Conservation (phyloP, 2,797 vertebrate species). For the Hypotaenidia okinawae region DNA sequence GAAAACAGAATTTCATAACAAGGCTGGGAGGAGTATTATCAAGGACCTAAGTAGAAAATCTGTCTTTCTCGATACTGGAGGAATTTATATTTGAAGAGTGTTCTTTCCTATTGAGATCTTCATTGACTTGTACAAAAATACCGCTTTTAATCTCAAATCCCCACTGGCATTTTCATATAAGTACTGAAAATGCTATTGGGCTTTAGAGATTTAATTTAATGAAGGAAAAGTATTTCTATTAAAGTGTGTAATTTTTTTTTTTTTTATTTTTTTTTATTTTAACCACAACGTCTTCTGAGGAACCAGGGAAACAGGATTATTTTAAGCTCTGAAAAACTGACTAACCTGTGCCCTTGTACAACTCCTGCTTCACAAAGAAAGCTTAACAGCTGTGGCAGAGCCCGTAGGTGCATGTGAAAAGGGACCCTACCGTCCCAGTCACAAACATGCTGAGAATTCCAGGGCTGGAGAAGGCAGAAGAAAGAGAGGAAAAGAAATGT, state of each 20-base stretch:
- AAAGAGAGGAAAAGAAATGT: not conserved
- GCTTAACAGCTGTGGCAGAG: conserved; percentile 50
- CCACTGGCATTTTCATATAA: conserved; percentile 84
- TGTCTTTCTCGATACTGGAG: conserved; percentile 59
- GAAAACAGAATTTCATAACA: conserved; percentile 68
- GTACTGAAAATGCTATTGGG: conserved; percentile 82
- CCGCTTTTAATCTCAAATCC: conserved; percentile 84
- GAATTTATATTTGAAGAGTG: conserved; percentile 79
- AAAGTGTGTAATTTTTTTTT: conserved; percentile 72
- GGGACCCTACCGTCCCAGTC: conserved; percentile 15
- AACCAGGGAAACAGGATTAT: conserved; percentile 67
- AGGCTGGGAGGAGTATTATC: conserved; percentile 51
- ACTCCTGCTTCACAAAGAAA: conserved; percentile 47
- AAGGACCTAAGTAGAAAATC: conserved; percentile 55
- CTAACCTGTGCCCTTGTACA: conserved; percentile 61
- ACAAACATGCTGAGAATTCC: not conserved
- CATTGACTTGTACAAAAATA: conserved; percentile 84
- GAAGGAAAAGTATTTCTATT: conserved; percentile 85
- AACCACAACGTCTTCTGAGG: conserved; percentile 71
- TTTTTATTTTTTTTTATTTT: not conserved
- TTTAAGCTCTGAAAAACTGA: conserved; percentile 58
- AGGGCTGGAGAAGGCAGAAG: not conserved
- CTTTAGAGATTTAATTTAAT: conserved; percentile 86
- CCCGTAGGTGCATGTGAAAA: conserved; percentile 41
- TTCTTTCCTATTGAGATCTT: conserved; percentile 81